Conservation (phyloP, 1,140 invertebrate species). For the Drosophila albomicans region DNA sequence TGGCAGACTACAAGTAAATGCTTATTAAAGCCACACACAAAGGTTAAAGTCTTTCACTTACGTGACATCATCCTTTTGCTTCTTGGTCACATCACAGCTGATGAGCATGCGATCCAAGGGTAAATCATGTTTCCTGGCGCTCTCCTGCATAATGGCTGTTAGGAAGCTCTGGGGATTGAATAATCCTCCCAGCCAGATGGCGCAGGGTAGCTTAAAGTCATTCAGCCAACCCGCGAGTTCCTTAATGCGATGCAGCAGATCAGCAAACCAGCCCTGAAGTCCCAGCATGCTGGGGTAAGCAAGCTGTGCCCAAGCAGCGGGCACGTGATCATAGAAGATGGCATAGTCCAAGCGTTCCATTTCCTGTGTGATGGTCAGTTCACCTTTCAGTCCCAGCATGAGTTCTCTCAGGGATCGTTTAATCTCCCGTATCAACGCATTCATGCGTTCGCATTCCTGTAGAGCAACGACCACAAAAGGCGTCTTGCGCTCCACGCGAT, state of each 20-base stretch:
- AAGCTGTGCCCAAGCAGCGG: conserved; percentile 91
- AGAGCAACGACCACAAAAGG: conserved; percentile 97
- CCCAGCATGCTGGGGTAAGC: conserved; percentile 96
- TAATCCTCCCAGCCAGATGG: conserved; percentile 97
- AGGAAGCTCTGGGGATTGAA: conserved; percentile 99
- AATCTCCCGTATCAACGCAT: conserved; percentile 93
- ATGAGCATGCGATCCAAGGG: conserved; percentile 98
- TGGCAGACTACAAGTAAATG: conserved; percentile 86
- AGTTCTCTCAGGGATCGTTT: conserved; percentile 93
- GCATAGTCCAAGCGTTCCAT: conserved; percentile 96
- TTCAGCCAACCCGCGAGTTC: conserved; percentile 92
- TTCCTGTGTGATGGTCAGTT: conserved; percentile 95
- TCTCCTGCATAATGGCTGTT: conserved; percentile 99
- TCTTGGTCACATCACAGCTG: conserved; percentile 98
- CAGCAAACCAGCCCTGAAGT: conserved; percentile 94
- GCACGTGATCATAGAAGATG: conserved; percentile 95
- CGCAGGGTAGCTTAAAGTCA: conserved; percentile 92
- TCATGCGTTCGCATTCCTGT: conserved; percentile 98
- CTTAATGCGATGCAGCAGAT: conserved; percentile 92
- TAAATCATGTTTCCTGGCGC: conserved; percentile 97
- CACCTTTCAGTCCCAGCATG: conserved; percentile 95
- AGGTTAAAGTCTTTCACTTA: conserved; percentile 70
- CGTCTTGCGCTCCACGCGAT: conserved; percentile 94
- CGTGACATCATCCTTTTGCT: conserved; percentile 93
- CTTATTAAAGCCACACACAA: background rate